A percentile compares a stretch with the other conserved stretches of the same genome.
phyloP scores from a whole-genome alignment of 2,113 vertebrate genomes.

The Halcyon senegalensis region DNA sequence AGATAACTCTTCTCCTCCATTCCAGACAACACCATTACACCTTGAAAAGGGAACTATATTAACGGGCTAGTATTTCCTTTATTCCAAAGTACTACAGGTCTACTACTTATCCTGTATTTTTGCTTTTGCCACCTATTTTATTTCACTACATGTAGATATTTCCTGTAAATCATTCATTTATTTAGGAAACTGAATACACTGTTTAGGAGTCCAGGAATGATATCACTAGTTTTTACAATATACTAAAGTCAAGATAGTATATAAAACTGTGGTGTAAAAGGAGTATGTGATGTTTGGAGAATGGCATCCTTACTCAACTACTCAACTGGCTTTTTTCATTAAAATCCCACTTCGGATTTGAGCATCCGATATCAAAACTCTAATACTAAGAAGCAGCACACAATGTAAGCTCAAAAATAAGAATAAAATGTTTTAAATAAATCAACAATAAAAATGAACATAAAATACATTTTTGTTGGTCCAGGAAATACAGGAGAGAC shows the following conservation, averaged over 20 bases:
- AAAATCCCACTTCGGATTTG: background rate
- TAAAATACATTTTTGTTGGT: background rate
- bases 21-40: background rate
- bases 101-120: background rate
- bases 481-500: background rate
- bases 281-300: background rate
- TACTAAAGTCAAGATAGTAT: background rate
- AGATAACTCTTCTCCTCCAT: background rate
- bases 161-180: background rate
- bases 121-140: background rate
- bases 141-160: background rate
- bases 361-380: background rate
- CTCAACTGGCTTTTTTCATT: background rate
- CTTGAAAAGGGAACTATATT: background rate
- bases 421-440: background rate
- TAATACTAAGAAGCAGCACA: background rate
- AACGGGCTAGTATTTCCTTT: background rate
- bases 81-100: background rate
- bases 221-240: background rate
- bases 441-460: background rate
- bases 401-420: background rate
- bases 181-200: background rate
- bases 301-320: background rate
- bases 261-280: background rate
- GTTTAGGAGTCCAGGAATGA: background rate